Base-by-base conservation (phyloP, 2,888 invertebrate species). In the Nomada ruficornis region DNA sequence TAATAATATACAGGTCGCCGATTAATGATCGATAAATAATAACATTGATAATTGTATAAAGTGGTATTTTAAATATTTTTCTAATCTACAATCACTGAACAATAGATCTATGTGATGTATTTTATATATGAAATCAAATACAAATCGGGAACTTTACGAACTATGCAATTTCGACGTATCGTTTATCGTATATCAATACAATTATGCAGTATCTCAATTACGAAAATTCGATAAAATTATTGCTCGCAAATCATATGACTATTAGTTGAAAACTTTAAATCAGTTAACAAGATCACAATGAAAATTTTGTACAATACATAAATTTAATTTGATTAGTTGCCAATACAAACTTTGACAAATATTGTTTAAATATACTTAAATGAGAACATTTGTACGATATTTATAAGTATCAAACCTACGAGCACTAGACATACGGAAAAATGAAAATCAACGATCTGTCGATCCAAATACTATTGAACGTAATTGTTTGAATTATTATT, bases 1-100 rank as follows among this genome's bases (percentile, higher is more conserved):
- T 55, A 67, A 62, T 75, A 76, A 67, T 76, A 67, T 76, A 78
- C 60, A 54, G 60, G 65, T 76, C n/a, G 36, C 20, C 18, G 44
- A 47, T 54, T 36, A 36, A 75, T 67, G 20, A 36, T 67, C 20
- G 44, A 67, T 67, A 76, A 62, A 62, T 54, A 73, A 78, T 62
- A 15, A 72, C 72, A 52, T 68, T 44, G 26, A n/a, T 62, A 77
- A 57, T 65, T 59, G 44, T 69, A 57, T 79, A 64, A 69, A 79
- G 64, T 60, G 59, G 36, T 52, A 52, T 20, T 65, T 52, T 44
- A 59, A 29, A 15, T 71, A 13, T 29, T 13, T n/a, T 59, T 20
- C 44, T 69, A 69, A 69, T 69, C 57, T 59, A 59, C 52, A 11
- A 65, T 57, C 44, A 18, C 26, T 68, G 23, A 55, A 55, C 20